A percentile compares a stretch with the other conserved stretches of the same genome.
These are phyloP conservation scores for Piaya cayana DNA, from an alignment of 2,113 vertebrate species.

Conservation along the genomic window DNA sequence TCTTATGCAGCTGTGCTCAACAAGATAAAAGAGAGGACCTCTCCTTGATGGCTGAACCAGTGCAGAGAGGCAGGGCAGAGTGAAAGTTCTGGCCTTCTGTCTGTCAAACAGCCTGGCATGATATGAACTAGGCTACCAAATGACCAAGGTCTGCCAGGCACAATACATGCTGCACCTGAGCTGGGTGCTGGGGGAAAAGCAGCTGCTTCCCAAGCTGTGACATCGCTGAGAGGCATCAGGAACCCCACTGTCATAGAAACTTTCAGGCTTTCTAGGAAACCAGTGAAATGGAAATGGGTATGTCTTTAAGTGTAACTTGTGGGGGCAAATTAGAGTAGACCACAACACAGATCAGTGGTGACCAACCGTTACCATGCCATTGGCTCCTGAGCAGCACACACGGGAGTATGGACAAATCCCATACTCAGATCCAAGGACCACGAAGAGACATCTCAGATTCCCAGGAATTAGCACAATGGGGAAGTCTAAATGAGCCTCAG, in stretches of 20 bases:
- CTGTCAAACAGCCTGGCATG: neutral
- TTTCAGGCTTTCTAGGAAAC: neutral
- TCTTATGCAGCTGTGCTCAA: neutral
- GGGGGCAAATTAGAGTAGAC: neutral
- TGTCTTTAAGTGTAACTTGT: neutral
- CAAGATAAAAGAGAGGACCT: neutral
- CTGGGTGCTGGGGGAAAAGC: neutral
- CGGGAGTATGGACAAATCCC: neutral
- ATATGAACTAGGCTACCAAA: neutral
- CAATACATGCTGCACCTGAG: neutral
- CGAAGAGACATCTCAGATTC: neutral
- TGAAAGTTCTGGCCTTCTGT: rapidly evolving
- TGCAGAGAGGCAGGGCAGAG: neutral
- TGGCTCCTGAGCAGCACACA: rapidly evolving
- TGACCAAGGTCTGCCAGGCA: neutral
- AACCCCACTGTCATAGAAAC: neutral
- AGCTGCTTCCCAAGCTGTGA: neutral
- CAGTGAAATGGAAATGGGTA: neutral
- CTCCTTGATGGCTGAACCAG: rapidly evolving
- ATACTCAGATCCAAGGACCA: neutral
- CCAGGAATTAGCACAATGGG: neutral
- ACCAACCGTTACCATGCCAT: rapidly evolving
- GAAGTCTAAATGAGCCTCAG: neutral
- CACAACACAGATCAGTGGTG: neutral
- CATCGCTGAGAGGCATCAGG: neutral